These are phyloP conservation scores for Anolis carolinensis DNA, from an alignment of 2,113 vertebrate genomes.

Conservation along the genomic window DNA sequence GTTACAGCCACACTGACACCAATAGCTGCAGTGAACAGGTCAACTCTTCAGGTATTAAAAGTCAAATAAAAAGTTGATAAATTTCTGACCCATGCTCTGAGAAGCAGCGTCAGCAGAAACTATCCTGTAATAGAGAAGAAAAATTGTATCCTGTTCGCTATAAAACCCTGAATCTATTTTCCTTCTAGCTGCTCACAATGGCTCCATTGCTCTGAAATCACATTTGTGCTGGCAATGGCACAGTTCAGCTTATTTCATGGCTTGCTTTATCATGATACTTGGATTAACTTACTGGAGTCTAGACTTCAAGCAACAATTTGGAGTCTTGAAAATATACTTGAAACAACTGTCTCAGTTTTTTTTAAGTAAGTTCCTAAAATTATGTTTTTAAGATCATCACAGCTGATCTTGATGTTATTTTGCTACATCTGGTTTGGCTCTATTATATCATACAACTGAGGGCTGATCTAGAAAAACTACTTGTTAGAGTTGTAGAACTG, in stretches of 20 bases:
- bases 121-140: neutral
- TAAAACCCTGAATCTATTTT: constrained; percentile 2
- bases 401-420: neutral
- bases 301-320: constrained; percentile 32
- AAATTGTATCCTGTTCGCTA: neutral
- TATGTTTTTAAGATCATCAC: neutral
- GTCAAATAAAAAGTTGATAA: neutral
- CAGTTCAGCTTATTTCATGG: neutral
- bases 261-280: constrained; percentile 16
- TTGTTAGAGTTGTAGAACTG: neutral
- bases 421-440: neutral
- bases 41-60: constrained; percentile 6
- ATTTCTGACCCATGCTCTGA: neutral
- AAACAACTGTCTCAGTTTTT: constrained; percentile 12
- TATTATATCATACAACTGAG: neutral
- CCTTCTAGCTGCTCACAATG: neutral
- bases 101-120: neutral
- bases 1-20: neutral
- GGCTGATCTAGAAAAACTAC: neutral
- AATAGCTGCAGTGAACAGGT: neutral
- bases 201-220: constrained; percentile 6
- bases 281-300: neutral
- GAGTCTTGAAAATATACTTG: constrained; percentile 39
- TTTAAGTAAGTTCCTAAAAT: neutral
- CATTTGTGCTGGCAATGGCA: constrained; percentile 9